Conservation (phyloP, 2,888 invertebrate species). For the Hypomecis atomaria region DNA sequence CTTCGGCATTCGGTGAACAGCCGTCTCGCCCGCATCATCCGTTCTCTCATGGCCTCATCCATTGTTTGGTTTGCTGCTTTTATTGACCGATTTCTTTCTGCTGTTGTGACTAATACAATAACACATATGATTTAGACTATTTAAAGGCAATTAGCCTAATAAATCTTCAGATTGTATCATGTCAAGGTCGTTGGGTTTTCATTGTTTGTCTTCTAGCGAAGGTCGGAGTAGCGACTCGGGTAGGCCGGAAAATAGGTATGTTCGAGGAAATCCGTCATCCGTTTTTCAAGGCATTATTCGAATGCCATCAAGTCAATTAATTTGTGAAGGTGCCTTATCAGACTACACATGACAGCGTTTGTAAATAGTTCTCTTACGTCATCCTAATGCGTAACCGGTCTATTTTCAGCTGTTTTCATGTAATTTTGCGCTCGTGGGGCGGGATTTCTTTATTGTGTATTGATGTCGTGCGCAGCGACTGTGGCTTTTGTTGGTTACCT, state of each 20-base stretch:
- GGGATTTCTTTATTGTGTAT: constrained; percentile 70
- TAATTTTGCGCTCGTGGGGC: constrained; percentile 54
- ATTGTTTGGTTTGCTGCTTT: constrained; percentile 68
- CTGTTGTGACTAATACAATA: constrained; percentile 71
- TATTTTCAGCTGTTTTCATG: constrained; percentile 57
- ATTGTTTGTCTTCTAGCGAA: constrained; percentile 81
- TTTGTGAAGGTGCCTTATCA: constrained; percentile 55
- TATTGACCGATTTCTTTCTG: constrained; percentile 60
- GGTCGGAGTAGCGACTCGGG: constrained; percentile 73
- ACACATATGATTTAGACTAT: constrained; percentile 70
- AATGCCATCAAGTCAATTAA: constrained; percentile 60
- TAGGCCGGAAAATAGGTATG: constrained; percentile 74
- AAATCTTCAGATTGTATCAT: constrained; percentile 73
- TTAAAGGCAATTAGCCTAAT: constrained; percentile 76
- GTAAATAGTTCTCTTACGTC: constrained; percentile 58
- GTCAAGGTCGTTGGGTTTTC: constrained; percentile 80
- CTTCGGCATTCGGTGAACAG: constrained; percentile 84
- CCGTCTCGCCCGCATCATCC: constrained; percentile 81
- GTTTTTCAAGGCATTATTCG: constrained; percentile 76
- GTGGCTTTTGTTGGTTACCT: constrained; percentile 81
- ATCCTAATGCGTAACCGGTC: constrained; percentile 49
- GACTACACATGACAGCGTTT: constrained; percentile 51
- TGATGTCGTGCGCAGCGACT: constrained; percentile 67
- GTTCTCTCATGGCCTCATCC: constrained; percentile 63
- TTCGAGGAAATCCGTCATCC: constrained; percentile 80